These are phyloP conservation scores for Epizoanthus fatuus DNA, from an alignment of 92 coral and sea anemone genomes.

Conservation along the genomic window DNA sequence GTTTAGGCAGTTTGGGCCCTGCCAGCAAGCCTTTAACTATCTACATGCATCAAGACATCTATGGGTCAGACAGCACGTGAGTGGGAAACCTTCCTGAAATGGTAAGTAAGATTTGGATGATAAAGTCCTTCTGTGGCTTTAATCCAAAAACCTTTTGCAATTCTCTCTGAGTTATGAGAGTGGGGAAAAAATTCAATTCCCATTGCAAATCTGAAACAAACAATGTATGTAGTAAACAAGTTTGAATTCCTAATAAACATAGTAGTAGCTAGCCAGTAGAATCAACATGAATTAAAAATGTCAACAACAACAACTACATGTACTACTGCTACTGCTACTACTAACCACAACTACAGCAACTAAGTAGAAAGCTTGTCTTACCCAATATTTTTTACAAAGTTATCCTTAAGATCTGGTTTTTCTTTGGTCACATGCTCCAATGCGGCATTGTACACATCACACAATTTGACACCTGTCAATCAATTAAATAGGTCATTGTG, in stretches of 20 bases:
- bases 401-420: slow-evolving; percentile 90
- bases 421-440: slow-evolving; percentile 82
- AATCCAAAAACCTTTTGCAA: too few relatives aligned
- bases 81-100: too few relatives aligned
- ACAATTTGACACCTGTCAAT: slow-evolving; percentile 82
- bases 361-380: slow-evolving; percentile 28
- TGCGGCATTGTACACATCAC: slow-evolving; percentile 97
- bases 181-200: slow-evolving; percentile 98
- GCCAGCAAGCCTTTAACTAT: too few relatives aligned
- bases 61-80: too few relatives aligned
- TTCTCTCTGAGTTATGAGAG: too few relatives aligned
- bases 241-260: background rate
- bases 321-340: background rate
- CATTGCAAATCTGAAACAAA: slow-evolving; percentile 87
- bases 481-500: background rate
- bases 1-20: too few relatives aligned
- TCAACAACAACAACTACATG: background rate
- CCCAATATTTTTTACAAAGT: slow-evolving; percentile 98
- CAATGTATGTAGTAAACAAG: background rate
- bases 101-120: too few relatives aligned
- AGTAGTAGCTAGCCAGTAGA: background rate
- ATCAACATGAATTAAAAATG: background rate
- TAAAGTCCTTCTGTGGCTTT: too few relatives aligned
- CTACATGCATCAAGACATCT: too few relatives aligned
- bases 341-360: background rate